Conservation (phyloP, 1,140 invertebrate species). For the Glomeris maerens region DNA sequence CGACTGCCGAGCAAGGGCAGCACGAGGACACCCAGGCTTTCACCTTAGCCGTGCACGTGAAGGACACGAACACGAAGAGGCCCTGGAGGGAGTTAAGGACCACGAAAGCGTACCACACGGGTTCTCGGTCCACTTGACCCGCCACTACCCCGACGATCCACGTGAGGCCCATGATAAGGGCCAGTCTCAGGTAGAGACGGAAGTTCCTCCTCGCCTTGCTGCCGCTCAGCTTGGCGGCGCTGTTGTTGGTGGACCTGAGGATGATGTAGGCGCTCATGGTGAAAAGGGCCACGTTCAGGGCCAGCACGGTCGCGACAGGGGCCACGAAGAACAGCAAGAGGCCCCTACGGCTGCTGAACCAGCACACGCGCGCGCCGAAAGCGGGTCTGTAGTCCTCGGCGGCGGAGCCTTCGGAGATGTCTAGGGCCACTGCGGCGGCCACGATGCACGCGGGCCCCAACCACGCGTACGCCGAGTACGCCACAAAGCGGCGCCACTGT, state of each 20-base stretch:
- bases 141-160: slow-evolving; percentile 40
- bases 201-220: slow-evolving; percentile 23
- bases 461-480: slow-evolving; percentile 42
- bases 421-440: slow-evolving; percentile 29
- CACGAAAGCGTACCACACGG: slow-evolving; percentile 39
- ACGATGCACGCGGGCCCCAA: slow-evolving; percentile 36
- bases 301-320: slow-evolving; percentile 35
- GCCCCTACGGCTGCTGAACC: slow-evolving; percentile 38
- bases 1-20: too few species aligned
- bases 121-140: slow-evolving; percentile 29
- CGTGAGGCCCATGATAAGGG: slow-evolving; percentile 38
- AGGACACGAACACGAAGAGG: slow-evolving; percentile 42
- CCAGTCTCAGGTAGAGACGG: slow-evolving; percentile 41
- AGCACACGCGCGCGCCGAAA: slow-evolving; percentile 29
- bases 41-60: slow-evolving; percentile 36
- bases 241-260: slow-evolving; percentile 31
- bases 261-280: slow-evolving; percentile 38
- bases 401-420: slow-evolving; percentile 30
- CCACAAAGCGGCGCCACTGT: slow-evolving; percentile 29
- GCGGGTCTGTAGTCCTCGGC: slow-evolving; percentile 5
- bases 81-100: slow-evolving; percentile 42
- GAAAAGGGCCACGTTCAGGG: slow-evolving; percentile 38
- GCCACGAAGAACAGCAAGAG: slow-evolving; percentile 39
- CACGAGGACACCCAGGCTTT: too few species aligned
- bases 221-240: slow-evolving; percentile 25